phyloP scores from a whole-genome alignment of 2,113 vertebrate species.

The Peromyscus leucopus region DNA sequence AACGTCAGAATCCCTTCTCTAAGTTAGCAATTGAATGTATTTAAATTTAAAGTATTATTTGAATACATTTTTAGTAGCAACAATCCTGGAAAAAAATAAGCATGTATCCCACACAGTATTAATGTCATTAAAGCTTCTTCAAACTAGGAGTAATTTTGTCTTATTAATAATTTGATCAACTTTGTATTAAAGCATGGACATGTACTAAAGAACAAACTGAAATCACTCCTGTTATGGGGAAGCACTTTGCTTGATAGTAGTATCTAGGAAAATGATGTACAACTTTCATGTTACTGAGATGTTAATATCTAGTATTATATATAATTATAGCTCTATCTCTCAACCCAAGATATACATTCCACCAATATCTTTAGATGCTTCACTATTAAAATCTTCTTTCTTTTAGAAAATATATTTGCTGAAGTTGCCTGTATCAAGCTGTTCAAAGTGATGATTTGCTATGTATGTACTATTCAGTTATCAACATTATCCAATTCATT shows the following conservation, averaged over 20 bases:
- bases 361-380: background rate
- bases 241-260: rapidly evolving
- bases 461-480: background rate
- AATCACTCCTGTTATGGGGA: background rate
- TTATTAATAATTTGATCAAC: too few relatives aligned
- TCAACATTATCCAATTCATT: background rate
- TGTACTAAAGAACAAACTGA: background rate
- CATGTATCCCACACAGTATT: background rate
- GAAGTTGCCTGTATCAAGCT: background rate
- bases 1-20: background rate
- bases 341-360: background rate
- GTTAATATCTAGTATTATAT: background rate
- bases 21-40: background rate
- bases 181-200: background rate
- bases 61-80: background rate
- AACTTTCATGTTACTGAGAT: rapidly evolving
- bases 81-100: background rate
- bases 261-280: background rate
- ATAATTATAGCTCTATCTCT: background rate
- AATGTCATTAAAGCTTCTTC: background rate
- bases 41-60: background rate
- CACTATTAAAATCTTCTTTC: background rate
- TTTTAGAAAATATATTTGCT: background rate
- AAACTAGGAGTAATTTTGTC: background rate
- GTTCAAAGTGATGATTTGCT: background rate